These are phyloP conservation scores for Phymorhynchus buccinoides DNA, from an alignment of 1,140 invertebrate species.

Conservation along the genomic window DNA sequence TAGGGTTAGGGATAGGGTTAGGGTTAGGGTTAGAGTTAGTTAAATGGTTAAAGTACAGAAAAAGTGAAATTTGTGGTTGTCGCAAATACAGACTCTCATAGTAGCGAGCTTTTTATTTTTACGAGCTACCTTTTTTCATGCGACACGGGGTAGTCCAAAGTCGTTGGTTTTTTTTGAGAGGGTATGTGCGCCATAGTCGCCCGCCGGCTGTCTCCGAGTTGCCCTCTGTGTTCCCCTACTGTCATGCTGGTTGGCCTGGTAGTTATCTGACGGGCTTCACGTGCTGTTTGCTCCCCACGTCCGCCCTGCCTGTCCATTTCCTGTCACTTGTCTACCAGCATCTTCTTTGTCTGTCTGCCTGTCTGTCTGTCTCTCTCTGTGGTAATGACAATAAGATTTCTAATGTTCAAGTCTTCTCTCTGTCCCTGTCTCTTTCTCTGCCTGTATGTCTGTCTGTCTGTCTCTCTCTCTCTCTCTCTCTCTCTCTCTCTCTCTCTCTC, in stretches of 20 bases:
- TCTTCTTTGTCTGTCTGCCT: background rate
- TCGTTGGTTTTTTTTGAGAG: too few relatives aligned
- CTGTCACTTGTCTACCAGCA: constrained; percentile 13
- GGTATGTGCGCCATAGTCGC: background rate
- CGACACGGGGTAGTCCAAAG: too few relatives aligned
- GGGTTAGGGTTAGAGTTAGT: too few relatives aligned
- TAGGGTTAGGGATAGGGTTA: too few relatives aligned
- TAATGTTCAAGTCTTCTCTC: too few relatives aligned
- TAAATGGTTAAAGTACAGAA: too few relatives aligned
- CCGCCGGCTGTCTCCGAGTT: background rate
- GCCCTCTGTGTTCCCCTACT: too few relatives aligned
- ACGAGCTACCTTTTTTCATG: too few relatives aligned
- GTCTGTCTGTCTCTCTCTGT: background rate
- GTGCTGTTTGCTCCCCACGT: background rate
- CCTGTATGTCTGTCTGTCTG: background rate
- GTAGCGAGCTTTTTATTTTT: too few relatives aligned
- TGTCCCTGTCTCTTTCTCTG: background rate
- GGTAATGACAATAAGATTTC: too few relatives aligned
- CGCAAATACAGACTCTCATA: too few relatives aligned
- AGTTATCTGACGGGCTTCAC: background rate
- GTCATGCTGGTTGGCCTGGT: background rate
- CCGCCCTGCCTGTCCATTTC: background rate
- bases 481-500: background rate
- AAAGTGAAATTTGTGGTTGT: too few relatives aligned
- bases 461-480: background rate